Base-by-base conservation (phyloP, 1,140 invertebrate genomes). In the Acromyrmex echinatior region DNA sequence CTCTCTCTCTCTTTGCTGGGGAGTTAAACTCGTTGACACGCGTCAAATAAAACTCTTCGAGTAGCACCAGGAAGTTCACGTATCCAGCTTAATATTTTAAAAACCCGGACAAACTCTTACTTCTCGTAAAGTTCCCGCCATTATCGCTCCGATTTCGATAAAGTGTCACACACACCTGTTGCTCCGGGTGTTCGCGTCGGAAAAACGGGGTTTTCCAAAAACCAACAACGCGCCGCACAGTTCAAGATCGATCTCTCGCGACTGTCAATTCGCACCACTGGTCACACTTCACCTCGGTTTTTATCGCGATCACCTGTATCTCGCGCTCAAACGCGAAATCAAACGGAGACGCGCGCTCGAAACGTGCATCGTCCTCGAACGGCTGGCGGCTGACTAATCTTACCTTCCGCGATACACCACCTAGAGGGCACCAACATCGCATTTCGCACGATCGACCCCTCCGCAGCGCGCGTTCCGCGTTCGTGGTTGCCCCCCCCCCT, bases 381-480 rank as follows among this genome's bases (percentile, higher is more conserved):
- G 94, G 87, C 92, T 93, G 77, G 89, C 92, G 93, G 93, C 91
- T 87, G 92, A 95, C 94, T 95, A 92, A 92, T 90, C 89, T 89
- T 81, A 93, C 91, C 91, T 94, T 94, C 88, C 65, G 65, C 51
- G 56, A 73, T 76, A 87, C 65, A 63, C 92, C 94, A 90, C 66
- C 49, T 84, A 92, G 95, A 88, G 92, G 93, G 94, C 94, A 92
- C 91, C 92, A 92, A 3, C 66, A 21, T 70, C 66, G 85, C 76
- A 63, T 87, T 81, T 63, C 28, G 5, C 80, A 60, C 18, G 81
- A 77, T 73, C 81, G 80, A 86, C 81, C 88, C 86, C 71, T 71
- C 76, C 39, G 28, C 66, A 0, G 31, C 31, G 3, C 31, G 31
- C 31, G 31, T 31, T 31, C 31, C 31, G 28, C 1, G 25, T 25